Base-by-base conservation (phyloP, 2,888 invertebrate genomes). In the Phrixothrix hirtus region DNA sequence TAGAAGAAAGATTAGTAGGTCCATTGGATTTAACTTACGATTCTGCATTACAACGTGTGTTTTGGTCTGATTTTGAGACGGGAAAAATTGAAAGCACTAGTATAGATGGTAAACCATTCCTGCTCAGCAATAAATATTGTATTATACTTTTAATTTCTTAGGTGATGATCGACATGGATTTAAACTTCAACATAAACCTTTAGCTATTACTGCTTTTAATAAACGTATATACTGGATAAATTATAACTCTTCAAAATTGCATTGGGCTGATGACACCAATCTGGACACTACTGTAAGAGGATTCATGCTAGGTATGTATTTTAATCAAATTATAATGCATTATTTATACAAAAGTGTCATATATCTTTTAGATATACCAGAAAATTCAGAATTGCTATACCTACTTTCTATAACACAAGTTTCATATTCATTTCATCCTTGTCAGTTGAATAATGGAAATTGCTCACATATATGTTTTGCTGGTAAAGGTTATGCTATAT, bases 391-490 rank as follows among this genome's bases (percentile, higher is more conserved):
- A 14, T 74, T 73, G 4, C 62, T 80, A 75, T 79, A 79, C 21
- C 66, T 85, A 9, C 75, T 80, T 57, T 76, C 83, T 1, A 76
- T 80, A 55, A 72, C 75, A 34, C 77, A 77, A 0, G 71, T 74
- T 26, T 56, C 35, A 62, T 66, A 37, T 4, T 45, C 66, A 45
- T 61, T 66, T 41, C 87, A 86, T 71, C 78, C 79, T 0, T 91
- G 91, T 63, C 77, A 78, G 16, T 63, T 64, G 5, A 75, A 76
- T 17, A 83, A 84, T 54, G 84, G 84, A 27, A 82, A 83, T 1
- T 92, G 92, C 65, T 85, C 87, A 1, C 87, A 90, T 68, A 73
- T 91, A 6, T 92, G 92, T 66, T 80, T 89, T 1, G 79, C 84
- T 47, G 68, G 73, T 5, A 61, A 60, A 2, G 69, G 67, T 42